Conservation (phyloP, 2,797 vertebrate genomes). For the Aotus griseimembra region DNA sequence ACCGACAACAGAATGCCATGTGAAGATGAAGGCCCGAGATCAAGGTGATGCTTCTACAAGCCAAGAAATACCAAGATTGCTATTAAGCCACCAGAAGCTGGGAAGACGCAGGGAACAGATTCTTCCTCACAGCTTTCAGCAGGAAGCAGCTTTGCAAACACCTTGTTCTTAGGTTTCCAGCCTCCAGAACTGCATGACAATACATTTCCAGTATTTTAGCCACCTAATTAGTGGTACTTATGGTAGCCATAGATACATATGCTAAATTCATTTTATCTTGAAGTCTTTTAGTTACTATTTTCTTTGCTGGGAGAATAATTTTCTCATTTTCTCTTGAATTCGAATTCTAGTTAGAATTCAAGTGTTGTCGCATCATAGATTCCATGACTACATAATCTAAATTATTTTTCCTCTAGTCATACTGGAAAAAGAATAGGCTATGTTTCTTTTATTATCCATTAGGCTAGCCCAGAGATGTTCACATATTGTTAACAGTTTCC, state of each 20-base stretch:
- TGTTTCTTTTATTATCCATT: not conserved
- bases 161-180: not conserved
- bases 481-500: not conserved
- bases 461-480: no score
- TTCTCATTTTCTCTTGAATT: not conserved
- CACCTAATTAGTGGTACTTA: not conserved
- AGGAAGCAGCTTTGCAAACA: not conserved
- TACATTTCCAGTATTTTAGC: not conserved
- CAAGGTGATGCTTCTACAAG: not conserved
- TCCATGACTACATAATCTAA: not conserved
- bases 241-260: not conserved
- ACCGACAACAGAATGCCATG: not conserved
- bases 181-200: not conserved
- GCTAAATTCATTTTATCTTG: not conserved
- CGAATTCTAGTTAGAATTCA: not conserved
- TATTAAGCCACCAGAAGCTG: not conserved
- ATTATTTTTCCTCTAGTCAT: not conserved
- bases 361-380: not conserved
- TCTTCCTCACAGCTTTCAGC: not conserved
- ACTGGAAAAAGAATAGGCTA: not conserved
- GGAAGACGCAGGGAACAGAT: rapidly evolving
- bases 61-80: not conserved
- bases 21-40: not conserved
- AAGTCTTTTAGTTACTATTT: not conserved
- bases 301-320: not conserved